Percentiles rank a stretch among this genome's conserved stretches.
Evolutionary conservation across 2,113 vertebrate species (phyloP).

Genomic region (Cairina moschata): DNA sequence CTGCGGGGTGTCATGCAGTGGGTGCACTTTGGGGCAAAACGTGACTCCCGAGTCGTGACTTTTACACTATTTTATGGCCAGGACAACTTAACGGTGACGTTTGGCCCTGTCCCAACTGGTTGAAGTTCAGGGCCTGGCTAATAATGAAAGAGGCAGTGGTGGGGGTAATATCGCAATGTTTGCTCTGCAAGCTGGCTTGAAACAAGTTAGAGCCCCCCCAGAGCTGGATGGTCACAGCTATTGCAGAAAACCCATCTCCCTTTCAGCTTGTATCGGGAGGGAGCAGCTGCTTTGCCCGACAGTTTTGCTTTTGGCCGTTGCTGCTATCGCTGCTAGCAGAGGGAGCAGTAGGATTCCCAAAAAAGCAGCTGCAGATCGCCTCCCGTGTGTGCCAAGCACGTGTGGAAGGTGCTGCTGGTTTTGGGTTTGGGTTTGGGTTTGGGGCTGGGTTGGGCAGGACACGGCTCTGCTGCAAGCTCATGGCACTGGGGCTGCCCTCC

Average conservation of each 20-base stretch:
- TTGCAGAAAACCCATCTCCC: not conserved
- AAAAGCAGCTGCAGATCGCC: not conserved
- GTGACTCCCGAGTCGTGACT: not conserved
- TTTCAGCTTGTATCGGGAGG: not conserved
- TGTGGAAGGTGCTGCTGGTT: not conserved
- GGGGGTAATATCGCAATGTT: fast-evolving
- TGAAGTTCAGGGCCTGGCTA: not conserved
- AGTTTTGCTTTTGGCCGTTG: fast-evolving
- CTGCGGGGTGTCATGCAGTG: fast-evolving
- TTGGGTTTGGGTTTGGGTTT: not conserved
- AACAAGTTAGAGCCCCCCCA: not conserved
- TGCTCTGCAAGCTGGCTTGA: not conserved
- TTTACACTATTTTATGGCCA: not conserved
- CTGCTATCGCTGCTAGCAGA: not conserved
- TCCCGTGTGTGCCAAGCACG: fast-evolving
- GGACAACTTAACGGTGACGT: not conserved
- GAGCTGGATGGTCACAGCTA: not conserved
- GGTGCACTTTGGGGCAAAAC: fast-evolving
- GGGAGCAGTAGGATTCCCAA: fast-evolving
- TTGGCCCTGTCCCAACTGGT: not conserved
- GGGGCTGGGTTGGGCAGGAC: not conserved
- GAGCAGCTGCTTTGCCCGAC: not conserved
- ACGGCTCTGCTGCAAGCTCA: not conserved
- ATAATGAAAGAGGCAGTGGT: fast-evolving
- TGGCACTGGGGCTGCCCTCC: not conserved